Evolutionary conservation across 2,113 vertebrate genomes (phyloP), one percentile per base, ranked within the genome.

Genomic region (Proterorhinus semilunaris): DNA sequence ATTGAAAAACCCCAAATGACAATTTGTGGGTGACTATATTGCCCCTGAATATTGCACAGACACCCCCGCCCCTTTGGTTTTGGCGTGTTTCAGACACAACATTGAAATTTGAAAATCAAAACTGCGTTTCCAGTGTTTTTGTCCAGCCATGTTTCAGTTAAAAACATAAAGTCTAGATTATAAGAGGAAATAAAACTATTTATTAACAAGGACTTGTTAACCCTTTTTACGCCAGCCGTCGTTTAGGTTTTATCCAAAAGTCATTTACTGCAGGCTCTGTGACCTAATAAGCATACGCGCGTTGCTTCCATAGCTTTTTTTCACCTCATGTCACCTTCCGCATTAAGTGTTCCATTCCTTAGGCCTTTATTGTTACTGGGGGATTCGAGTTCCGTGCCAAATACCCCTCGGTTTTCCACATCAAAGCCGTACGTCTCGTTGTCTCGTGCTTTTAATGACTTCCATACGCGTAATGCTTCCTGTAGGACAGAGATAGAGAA

Each of bases 391-490:
- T 16, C 8, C 7, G 6, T 59, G 57, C 36, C 11, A 59, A 59
- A 59, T 43, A 12, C 43, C 11, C 11, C 11, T 58, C 8, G 8
- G 10, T 55, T 55, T 55, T n/a, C 10, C 9, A 2, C 5, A 27
- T 5, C 55, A 42, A 58, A 58, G 13, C 55, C 27, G 13, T 7
- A 12, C 6, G 36, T 11, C 1, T 58, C 11, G 44, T 45, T 43
- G 10, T 43, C 36, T 36, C 42, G 12, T 59, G 6, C 57, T 43
- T 42, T 15, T 59, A 59, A 43, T 13, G 13, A 13, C 53, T 16
- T 61, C 58, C 58, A 45, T 58, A 43, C 43, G 27, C 36, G 6
- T 44, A 61, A 61, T n/a, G 58, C 42, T 45, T 61, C 58, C 58
- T 61, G 42, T 61, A 45, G 58, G 58, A 61, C 58, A 61, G 58